These are phyloP conservation scores for Hyposoter didymator DNA, from an alignment of 2,888 invertebrate genomes.

Conservation along the genomic window DNA sequence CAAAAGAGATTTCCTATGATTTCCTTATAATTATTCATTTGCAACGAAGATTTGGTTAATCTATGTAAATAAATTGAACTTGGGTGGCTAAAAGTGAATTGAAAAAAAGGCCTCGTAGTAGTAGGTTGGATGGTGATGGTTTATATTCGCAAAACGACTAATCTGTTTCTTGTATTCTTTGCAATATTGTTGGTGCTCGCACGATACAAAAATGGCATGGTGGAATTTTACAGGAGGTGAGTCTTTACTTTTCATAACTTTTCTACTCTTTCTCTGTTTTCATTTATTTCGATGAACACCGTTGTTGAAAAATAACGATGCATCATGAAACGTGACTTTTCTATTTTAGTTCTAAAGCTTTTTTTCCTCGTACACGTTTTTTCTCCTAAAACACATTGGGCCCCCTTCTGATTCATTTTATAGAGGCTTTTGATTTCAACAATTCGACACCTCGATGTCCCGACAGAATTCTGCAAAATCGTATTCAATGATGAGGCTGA, in stretches of 20 bases:
- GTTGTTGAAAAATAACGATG: not conserved
- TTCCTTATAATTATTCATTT: not conserved
- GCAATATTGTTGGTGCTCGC: slow-evolving; percentile 84
- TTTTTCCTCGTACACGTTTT: slow-evolving; percentile 23
- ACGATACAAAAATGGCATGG: slow-evolving; percentile 83
- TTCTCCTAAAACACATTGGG: slow-evolving; percentile 11
- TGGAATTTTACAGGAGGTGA: slow-evolving; percentile 84
- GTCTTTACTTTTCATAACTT: slow-evolving; percentile 82
- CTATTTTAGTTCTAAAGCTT: not conserved
- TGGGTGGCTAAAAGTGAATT: not conserved
- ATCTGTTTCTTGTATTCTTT: slow-evolving; percentile 84
- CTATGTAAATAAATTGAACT: not conserved
- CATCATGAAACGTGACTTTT: not conserved
- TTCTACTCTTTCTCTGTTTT: slow-evolving; percentile 61
- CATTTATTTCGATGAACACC: not conserved
- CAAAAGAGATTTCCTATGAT: not conserved
- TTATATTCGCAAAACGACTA: slow-evolving; percentile 79
- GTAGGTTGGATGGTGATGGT: slow-evolving; percentile 79
- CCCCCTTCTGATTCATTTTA: not conserved
- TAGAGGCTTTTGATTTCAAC: not conserved
- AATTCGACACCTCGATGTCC: not conserved
- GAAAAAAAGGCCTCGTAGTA: slow-evolving; percentile 34
- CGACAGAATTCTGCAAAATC: not conserved
- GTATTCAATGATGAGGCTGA: not conserved
- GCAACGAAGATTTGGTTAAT: not conserved